Conservation (phyloP, 2,888 invertebrate genomes). For the Hemaris fuciformis region DNA sequence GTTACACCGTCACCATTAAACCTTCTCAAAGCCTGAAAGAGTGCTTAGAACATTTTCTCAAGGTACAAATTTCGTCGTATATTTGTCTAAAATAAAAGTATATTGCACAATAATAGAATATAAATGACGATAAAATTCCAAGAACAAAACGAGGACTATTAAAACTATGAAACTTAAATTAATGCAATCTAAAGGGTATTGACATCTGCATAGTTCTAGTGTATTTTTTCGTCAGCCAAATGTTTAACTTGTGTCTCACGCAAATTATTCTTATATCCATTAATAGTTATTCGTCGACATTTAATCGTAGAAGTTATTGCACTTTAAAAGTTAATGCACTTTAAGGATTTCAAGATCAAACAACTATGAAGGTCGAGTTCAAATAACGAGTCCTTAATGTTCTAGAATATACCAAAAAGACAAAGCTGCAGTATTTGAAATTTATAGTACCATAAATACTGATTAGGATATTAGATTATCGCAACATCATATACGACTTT, state of each 20-base stretch:
- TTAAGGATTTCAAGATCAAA: not conserved
- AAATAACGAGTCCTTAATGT: too few relatives aligned
- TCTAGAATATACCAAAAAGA: too few relatives aligned
- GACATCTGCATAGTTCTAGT: not conserved
- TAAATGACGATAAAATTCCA: not conserved
- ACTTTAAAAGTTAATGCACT: not conserved
- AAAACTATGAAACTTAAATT: not conserved
- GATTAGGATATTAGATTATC: too few relatives aligned
- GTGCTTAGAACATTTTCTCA: not conserved
- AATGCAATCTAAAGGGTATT: not conserved
- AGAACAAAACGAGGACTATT: not conserved
- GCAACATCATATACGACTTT: too few relatives aligned
- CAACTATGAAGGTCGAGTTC: not conserved
- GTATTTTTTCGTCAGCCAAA: too few relatives aligned
- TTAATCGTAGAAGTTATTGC: too few relatives aligned
- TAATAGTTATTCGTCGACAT: too few relatives aligned
- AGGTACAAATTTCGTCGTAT: not conserved
- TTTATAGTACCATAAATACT: too few relatives aligned
- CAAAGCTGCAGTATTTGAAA: too few relatives aligned
- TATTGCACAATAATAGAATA: not conserved
- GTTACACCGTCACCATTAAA: too few relatives aligned
- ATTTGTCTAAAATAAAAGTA: not conserved
- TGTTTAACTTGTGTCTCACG: too few relatives aligned
- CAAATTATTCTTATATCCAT: too few relatives aligned
- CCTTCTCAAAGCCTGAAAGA: not conserved